Percentiles rank a stretch among this genome's conserved stretches.
Conservation (phyloP, 1,140 invertebrate species). For the Ostrea edulis region DNA sequence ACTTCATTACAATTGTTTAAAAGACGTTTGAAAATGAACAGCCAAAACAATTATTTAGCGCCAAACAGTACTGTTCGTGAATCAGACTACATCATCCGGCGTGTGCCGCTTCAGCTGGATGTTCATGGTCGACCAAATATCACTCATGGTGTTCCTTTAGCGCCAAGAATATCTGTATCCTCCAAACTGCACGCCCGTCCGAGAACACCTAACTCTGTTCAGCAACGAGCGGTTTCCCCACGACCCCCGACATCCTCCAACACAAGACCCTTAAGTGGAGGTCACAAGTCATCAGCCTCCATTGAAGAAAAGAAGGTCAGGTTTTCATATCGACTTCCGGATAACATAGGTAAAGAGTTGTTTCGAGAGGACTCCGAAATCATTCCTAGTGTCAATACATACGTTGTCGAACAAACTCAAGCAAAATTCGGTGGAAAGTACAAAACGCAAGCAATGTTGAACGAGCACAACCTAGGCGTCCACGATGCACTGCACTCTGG, state of each 20-base stretch:
- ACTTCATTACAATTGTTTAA: constrained; percentile 53
- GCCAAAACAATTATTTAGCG: constrained; percentile 43
- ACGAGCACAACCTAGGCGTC: constrained; percentile 46
- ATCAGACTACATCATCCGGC: constrained; percentile 51
- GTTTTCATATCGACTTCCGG: constrained; percentile 36
- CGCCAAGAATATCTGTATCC: constrained; percentile 38
- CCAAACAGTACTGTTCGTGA: constrained; percentile 47
- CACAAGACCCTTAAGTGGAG: constrained; percentile 36
- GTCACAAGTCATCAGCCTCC: neutral
- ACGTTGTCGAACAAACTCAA: constrained; percentile 48
- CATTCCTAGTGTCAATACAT: constrained; percentile 51
- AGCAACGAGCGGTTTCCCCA: neutral
- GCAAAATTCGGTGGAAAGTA: constrained; percentile 40
- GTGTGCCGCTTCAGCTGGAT: constrained; percentile 40
- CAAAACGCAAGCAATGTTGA: constrained; percentile 44
- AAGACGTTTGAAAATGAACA: constrained; percentile 50
- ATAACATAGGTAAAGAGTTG: constrained; percentile 39
- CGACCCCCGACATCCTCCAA: neutral
- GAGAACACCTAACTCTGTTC: constrained; percentile 24
- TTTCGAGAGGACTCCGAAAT: constrained; percentile 48
- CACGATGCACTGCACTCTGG: constrained; percentile 41
- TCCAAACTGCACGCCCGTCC: constrained; percentile 2
- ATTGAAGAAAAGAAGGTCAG: constrained; percentile 36
- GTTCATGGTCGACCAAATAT: neutral
- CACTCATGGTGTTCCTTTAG: constrained; percentile 23